These are phyloP conservation scores for Forbesichthys papilliferus DNA, from an alignment of 2,113 vertebrate genomes.

Conservation along the genomic window DNA sequence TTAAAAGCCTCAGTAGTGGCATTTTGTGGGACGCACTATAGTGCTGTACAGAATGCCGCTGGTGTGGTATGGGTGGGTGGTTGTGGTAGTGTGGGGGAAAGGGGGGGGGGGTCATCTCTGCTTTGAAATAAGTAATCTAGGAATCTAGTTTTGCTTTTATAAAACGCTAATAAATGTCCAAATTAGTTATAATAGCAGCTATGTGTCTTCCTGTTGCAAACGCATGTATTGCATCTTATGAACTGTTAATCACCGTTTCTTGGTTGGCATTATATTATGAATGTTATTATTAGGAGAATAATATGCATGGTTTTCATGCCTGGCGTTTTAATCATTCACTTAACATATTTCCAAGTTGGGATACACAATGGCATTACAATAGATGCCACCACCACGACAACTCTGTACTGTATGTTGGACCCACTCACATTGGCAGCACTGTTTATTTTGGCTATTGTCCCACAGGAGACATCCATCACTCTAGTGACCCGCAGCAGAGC, in stretches of 20 bases:
- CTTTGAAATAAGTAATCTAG: constrained; percentile 4
- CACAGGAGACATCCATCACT: constrained; percentile 40
- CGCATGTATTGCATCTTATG: no score
- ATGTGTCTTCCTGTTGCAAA: no score
- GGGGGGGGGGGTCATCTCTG: constrained; percentile 20
- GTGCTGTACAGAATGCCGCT: constrained; percentile 53
- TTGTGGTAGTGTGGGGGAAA: not conserved
- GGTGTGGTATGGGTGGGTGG: constrained; percentile 36
- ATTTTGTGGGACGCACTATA: constrained; percentile 30
- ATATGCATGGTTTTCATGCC: no score
- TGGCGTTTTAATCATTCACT: no score
- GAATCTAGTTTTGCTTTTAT: no score
- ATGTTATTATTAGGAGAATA: no score
- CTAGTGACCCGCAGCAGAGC: constrained; percentile 47
- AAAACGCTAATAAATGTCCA: no score
- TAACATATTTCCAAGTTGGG: no score
- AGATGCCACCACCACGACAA: constrained; percentile 6
- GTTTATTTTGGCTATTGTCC: constrained; percentile 46
- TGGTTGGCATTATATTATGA: no score
- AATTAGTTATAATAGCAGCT: no score
- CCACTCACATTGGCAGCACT: constrained; percentile 26
- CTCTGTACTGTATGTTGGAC: constrained; percentile 18
- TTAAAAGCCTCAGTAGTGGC: constrained; percentile 35
- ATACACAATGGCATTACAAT: constrained; percentile 5
- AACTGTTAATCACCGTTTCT: no score